A percentile compares a stretch with the other conserved stretches of the same genome.
Conservation (phyloP, 2,797 vertebrate species). For the Urosaurus nigricauda region DNA sequence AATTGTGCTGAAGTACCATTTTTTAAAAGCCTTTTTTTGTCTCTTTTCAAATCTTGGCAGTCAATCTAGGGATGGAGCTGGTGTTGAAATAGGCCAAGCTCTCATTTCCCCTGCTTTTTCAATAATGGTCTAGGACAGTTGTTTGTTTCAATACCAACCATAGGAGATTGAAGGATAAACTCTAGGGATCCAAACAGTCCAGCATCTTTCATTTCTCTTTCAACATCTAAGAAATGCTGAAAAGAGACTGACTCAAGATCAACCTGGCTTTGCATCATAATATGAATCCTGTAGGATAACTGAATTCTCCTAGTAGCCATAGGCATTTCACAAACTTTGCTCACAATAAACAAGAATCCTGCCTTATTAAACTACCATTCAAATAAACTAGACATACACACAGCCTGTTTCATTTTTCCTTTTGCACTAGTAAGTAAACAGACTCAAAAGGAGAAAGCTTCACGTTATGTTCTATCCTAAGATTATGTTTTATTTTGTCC, state of each 20-base stretch:
- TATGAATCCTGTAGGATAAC: not conserved
- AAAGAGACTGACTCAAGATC: not conserved
- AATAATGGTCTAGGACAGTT: not conserved
- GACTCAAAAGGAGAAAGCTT: not conserved
- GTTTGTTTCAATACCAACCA: constrained; percentile 13
- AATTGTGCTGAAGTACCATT: not conserved
- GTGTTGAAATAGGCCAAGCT: not conserved
- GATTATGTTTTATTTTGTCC: not conserved
- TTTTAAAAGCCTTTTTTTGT: not conserved
- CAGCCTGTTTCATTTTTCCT: not conserved
- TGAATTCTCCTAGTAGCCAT: not conserved
- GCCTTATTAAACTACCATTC: not conserved
- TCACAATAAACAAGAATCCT: not conserved
- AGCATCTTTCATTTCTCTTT: not conserved
- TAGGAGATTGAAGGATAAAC: not conserved
- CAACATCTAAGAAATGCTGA: not conserved
- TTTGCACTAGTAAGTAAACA: not conserved
- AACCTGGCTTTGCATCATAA: constrained; percentile 4
- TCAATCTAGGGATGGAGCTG: not conserved
- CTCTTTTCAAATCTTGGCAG: not conserved
- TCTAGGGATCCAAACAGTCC: not conserved
- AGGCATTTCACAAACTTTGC: not conserved
- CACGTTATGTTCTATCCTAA: not conserved
- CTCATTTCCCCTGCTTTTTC: not conserved
- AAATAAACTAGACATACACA: not conserved